A percentile compares a stretch with the other conserved stretches of the same genome.
Evolutionary conservation across 1,140 invertebrate genomes (phyloP).

Genomic region (Odontomachus brunneus): DNA sequence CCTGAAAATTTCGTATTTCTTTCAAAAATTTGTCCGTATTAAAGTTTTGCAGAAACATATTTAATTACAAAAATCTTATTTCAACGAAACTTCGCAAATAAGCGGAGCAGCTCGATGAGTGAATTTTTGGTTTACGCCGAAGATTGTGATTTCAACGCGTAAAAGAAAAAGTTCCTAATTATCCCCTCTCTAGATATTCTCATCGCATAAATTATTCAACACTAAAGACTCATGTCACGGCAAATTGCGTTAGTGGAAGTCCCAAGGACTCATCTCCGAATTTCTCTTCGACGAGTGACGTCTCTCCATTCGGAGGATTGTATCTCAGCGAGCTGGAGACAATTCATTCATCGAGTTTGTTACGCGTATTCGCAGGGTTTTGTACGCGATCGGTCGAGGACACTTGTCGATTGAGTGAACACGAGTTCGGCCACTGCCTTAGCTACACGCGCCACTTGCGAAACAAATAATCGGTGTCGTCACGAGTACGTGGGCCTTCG

Average conservation of each 20-base stretch:
- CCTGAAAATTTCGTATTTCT: slow-evolving; percentile 6
- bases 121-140: not conserved
- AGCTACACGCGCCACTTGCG: slow-evolving; percentile 63
- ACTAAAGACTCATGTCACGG: no score
- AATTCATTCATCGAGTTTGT: no score
- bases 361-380: no score
- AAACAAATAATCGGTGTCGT: slow-evolving; percentile 66
- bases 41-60: not conserved
- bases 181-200: not conserved
- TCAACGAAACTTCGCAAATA: slow-evolving; percentile 6
- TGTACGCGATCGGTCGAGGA: slow-evolving; percentile 2
- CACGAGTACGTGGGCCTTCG: slow-evolving; percentile 72
- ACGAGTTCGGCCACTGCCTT: slow-evolving; percentile 54
- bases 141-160: not conserved
- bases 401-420: slow-evolving; percentile 37
- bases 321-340: no score
- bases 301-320: no score
- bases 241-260: no score
- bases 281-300: no score
- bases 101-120: not conserved
- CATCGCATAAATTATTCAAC: not conserved
- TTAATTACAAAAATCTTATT: not conserved
- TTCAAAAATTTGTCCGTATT: not conserved
- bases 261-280: no score
- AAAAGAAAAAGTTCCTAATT: not conserved